phyloP scores from a whole-genome alignment of 2,113 vertebrate species.

The Dasyurus viverrinus region DNA sequence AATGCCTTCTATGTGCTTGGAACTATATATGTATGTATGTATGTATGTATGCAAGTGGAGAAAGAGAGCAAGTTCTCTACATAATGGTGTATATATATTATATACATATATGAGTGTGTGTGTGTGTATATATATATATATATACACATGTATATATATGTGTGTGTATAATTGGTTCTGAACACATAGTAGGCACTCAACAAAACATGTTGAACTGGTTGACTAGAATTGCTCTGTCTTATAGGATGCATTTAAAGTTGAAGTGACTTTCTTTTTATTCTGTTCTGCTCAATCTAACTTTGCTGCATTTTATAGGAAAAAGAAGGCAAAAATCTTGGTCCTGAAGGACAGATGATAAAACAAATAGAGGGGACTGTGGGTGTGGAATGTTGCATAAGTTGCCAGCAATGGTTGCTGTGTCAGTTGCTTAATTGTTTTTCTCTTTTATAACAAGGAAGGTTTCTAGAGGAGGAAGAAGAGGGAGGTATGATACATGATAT shows the following conservation, averaged over 20 bases:
- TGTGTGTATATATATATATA: too few relatives aligned
- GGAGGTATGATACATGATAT: neutral
- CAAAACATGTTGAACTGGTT: neutral
- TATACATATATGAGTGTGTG: too few relatives aligned
- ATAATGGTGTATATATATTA: neutral
- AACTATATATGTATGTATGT: neutral
- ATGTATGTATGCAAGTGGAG: neutral
- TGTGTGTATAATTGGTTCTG: neutral
- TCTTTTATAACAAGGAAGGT: neutral
- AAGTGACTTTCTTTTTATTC: neutral
- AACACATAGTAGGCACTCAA: neutral
- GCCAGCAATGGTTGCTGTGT: neutral
- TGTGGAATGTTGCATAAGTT: neutral
- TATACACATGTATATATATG: too few relatives aligned
- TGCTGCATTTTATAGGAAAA: neutral
- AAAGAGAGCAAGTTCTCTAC: too few relatives aligned
- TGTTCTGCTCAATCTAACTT: neutral
- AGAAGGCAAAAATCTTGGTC: neutral
- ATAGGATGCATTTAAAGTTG: neutral
- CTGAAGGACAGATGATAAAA: neutral
- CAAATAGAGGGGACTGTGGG: neutral
- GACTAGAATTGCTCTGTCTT: neutral
- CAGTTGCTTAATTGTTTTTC: neutral
- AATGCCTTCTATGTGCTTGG: too few relatives aligned
- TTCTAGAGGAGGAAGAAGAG: constrained; percentile 7